Evolutionary conservation across 1,140 invertebrate species (phyloP).

Genomic region (Panagrolaimus sp.): DNA sequence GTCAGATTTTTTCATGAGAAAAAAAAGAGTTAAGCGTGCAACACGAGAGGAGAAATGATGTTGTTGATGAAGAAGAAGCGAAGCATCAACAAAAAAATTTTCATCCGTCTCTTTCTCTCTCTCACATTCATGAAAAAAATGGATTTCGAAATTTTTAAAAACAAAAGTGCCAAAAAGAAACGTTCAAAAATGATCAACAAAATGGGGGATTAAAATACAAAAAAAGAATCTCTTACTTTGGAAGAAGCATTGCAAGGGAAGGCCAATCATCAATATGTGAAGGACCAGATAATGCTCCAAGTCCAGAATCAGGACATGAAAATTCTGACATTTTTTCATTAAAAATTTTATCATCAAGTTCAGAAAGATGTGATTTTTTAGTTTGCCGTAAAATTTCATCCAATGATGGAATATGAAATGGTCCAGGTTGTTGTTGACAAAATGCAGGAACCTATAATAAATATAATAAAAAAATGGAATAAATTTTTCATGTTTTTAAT

Average conservation of each 20-base stretch:
- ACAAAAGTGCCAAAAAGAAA: neutral
- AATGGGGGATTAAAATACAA: neutral
- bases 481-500: too few relatives aligned
- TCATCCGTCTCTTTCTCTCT: too few relatives aligned
- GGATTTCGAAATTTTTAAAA: neutral
- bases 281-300: constrained; percentile 32
- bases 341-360: neutral
- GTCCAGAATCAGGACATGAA: neutral
- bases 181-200: neutral
- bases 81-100: neutral
- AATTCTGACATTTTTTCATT: constrained; percentile 20
- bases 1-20: constrained; percentile 4
- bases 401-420: constrained; percentile 29
- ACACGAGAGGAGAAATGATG: neutral
- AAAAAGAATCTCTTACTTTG: constrained; percentile 44
- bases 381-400: constrained; percentile 34
- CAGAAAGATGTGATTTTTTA: constrained; percentile 15
- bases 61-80: constrained; percentile 3
- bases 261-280: constrained; percentile 58
- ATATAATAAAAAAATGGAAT: neutral
- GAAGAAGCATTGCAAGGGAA: constrained; percentile 53
- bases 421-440: constrained; percentile 20
- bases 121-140: neutral
- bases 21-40: neutral
- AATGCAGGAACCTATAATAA: constrained; percentile 40